Evolutionary conservation across 2,888 invertebrate genomes (phyloP), one percentile per base, ranked within the genome.

Genomic region (Tiliacea citrago): DNA sequence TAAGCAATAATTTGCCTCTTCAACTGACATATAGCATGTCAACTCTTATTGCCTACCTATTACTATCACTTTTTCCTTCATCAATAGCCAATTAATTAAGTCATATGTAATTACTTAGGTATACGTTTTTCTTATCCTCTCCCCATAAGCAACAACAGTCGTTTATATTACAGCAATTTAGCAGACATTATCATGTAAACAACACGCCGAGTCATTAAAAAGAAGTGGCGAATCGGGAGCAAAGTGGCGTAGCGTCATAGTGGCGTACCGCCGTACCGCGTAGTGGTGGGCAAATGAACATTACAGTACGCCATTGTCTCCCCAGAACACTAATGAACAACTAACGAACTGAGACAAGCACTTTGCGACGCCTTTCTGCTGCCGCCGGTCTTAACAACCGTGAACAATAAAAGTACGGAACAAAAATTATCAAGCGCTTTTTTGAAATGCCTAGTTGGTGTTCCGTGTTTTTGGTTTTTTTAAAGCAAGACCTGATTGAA

Each of bases 271-370:
- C 66, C 66, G 29, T 53, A 65, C 66, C 63, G 82, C 67, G 68
- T 77, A 77, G 78, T 79, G 78, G 86, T 77, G 75, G 77, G 82
- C 71, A 88, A 88, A 87, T 88, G 86, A 85, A 86, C 86, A 86
- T 88, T 88, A 88, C 85, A 85, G 81, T 75, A 72, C 76, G 75
- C 82, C 77, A 89, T 89, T 90, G 90, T 91, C 90, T 89, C 86
- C 76, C 71, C 77, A 84, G 79, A 83, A 82, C 84, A 84, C 86
- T 91, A 92, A 91, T 91, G 91, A 91, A 91, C 89, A 86, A 84
- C 90, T 91, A 92, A 92, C 90, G 89, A 92, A 89, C 88, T 87
- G 88, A 87, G 87, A 87, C 85, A 86, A 83, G 85, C 88, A 85
- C 84, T 89, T 87, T 86, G 76, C 81, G 75, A 83, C 73, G 85